Conservation (phyloP, 2,113 vertebrate species). For the Nothobranchius kuhntae region DNA sequence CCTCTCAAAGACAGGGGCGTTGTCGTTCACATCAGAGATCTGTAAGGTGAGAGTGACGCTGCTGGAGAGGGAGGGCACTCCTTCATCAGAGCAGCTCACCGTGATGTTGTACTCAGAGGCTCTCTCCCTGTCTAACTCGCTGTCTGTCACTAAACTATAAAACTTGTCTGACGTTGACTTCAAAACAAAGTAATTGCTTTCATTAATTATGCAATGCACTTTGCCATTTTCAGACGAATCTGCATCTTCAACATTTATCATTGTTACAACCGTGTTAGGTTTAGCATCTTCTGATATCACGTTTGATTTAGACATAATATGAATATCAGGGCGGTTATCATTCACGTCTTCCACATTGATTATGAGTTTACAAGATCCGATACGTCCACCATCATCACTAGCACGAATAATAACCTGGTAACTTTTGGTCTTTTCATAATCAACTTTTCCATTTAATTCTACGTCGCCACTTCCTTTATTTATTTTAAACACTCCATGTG, state of each 20-base stretch:
- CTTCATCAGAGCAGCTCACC: conserved; percentile 31
- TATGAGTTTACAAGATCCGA: conserved; percentile 67
- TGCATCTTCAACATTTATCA: conserved; percentile 64
- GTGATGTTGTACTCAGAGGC: conserved; percentile 28
- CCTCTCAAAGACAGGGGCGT: not conserved
- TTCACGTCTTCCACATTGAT: conserved; percentile 78
- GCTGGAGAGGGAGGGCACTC: conserved; percentile 30
- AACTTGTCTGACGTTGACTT: conserved; percentile 65
- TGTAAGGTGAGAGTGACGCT: conserved; percentile 23
- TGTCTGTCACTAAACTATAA: conserved; percentile 56
- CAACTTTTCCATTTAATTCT: conserved; percentile 61
- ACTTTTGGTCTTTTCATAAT: conserved; percentile 73
- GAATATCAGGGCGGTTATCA: conserved; percentile 78
- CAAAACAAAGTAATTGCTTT: conserved; percentile 48
- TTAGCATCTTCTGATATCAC: conserved; percentile 59
- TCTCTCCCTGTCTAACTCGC: conserved; percentile 48
- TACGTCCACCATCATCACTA: conserved; percentile 72
- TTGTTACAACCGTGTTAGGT: conserved; percentile 48
- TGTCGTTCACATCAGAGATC: conserved; percentile 27
- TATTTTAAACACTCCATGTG: conserved; percentile 65
- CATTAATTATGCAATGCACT: conserved; percentile 36
- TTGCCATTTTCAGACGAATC: conserved; percentile 67
- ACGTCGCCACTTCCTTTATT: conserved; percentile 69
- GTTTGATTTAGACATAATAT: conserved; percentile 61
- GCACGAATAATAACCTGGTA: conserved; percentile 75